Conservation (phyloP, 2,888 invertebrate genomes). For the Junonia oenone region DNA sequence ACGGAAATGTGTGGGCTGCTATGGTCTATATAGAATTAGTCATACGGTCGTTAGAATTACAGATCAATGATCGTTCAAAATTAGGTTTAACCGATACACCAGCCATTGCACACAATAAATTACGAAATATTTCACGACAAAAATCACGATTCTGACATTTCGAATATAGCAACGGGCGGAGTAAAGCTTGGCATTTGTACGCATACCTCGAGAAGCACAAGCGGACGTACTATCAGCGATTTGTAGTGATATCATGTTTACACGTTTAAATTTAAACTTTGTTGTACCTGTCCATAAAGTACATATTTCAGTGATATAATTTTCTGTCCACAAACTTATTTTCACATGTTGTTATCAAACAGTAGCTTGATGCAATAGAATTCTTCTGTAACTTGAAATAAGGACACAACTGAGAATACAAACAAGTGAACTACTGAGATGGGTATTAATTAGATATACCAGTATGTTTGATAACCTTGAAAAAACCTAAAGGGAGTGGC, state of each 20-base stretch:
- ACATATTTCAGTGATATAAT: background rate
- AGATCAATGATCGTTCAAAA: conserved; percentile 21
- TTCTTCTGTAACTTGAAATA: conserved; percentile 14
- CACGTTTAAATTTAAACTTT: background rate
- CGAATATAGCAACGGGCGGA: conserved; percentile 59
- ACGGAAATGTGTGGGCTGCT: background rate
- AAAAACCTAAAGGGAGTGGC: background rate
- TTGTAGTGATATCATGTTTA: background rate
- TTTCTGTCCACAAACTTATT: background rate
- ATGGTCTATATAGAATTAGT: conserved; percentile 1
- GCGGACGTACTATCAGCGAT: conserved; percentile 15
- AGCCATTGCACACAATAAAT: conserved; percentile 43
- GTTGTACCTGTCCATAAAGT: background rate
- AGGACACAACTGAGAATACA: conserved; percentile 9
- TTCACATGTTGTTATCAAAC: background rate
- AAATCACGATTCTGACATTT: conserved; percentile 78
- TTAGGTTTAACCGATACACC: conserved; percentile 18
- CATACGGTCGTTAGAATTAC: background rate
- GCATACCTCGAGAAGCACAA: conserved; percentile 41
- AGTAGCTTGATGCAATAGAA: conserved; percentile 8
- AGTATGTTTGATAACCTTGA: conserved; percentile 6
- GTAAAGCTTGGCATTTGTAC: conserved; percentile 66
- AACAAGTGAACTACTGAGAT: conserved; percentile 15
- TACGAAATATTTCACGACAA: conserved; percentile 68
- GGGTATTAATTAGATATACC: background rate